Evolutionary conservation across 1,140 invertebrate genomes (phyloP).

Genomic region (Goniozus legneri): DNA sequence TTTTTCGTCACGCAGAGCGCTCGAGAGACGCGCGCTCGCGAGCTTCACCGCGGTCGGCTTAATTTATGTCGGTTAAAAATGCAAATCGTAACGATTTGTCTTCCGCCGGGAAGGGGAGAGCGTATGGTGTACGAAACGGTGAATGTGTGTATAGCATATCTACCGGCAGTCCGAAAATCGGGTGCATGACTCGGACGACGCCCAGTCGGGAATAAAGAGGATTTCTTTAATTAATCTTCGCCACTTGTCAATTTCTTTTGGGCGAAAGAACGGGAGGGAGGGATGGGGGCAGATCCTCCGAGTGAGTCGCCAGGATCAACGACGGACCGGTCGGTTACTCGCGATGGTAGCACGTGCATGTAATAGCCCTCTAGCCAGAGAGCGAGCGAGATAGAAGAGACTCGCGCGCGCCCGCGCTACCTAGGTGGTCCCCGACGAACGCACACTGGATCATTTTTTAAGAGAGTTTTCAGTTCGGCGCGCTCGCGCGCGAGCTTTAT

Average conservation of each 20-base stretch:
- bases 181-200: background rate
- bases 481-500: constrained; percentile 22
- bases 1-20: constrained; percentile 12
- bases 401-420: constrained; percentile 14
- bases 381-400: background rate
- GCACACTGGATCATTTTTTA: constrained; percentile 27
- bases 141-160: too few species aligned
- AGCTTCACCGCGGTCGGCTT: too few species aligned
- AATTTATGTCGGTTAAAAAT: constrained; percentile 33
- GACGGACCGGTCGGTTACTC: background rate
- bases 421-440: constrained; percentile 31
- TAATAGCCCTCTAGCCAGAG: background rate
- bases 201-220: constrained; percentile 18
- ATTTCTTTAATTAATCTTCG: constrained; percentile 34
- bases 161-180: background rate
- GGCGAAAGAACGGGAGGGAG: too few species aligned
- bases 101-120: too few species aligned
- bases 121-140: too few species aligned
- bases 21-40: too few species aligned
- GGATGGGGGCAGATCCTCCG: constrained; percentile 11
- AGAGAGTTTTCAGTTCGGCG: constrained; percentile 27
- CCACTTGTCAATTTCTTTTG: constrained; percentile 31
- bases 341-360: background rate
- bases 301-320: constrained; percentile 14
- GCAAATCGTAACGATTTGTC: constrained; percentile 32